A percentile compares a stretch with the other conserved stretches of the same genome.
phyloP scores from a whole-genome alignment of 2,113 vertebrate species.

The Oncorhynchus gorbuscha region DNA sequence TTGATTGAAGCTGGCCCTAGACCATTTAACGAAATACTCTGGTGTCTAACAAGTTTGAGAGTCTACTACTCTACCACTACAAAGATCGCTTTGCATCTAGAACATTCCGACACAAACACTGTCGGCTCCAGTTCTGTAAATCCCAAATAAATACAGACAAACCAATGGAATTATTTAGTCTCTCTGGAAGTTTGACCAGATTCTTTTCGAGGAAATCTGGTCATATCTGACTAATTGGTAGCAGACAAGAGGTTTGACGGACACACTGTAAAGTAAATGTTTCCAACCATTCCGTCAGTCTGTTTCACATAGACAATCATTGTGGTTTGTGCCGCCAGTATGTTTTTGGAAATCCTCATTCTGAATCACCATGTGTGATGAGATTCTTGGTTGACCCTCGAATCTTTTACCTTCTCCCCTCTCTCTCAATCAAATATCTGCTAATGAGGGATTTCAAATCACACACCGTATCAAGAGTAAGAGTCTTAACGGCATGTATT shows the following conservation, averaged over 20 bases:
- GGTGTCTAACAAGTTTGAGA: not conserved
- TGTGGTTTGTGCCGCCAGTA: constrained; percentile 52
- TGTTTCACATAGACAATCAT: constrained; percentile 49
- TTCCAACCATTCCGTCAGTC: constrained; percentile 60
- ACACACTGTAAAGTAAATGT: constrained; percentile 68
- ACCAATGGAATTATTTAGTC: constrained; percentile 36
- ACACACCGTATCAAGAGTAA: constrained; percentile 6
- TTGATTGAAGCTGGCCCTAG: too few species aligned
- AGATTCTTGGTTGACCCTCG: constrained; percentile 50
- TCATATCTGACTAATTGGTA: constrained; percentile 60
- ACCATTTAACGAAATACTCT: too few species aligned
- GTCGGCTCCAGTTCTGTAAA: not conserved
- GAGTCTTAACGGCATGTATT: constrained; percentile 48
- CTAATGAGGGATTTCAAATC: constrained; percentile 38
- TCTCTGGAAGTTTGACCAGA: constrained; percentile 43
- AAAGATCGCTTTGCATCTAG: not conserved
- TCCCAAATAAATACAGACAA: constrained; percentile 20
- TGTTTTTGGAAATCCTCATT: constrained; percentile 66
- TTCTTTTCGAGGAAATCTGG: constrained; percentile 37
- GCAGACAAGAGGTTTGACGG: constrained; percentile 64
- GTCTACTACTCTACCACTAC: not conserved
- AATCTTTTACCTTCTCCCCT: constrained; percentile 15
- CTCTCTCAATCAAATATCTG: constrained; percentile 56
- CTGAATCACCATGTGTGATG: constrained; percentile 55
- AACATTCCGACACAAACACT: not conserved